Evolutionary conservation across 2,113 vertebrate genomes (phyloP).

Genomic region (Myotis lucifugus): DNA sequence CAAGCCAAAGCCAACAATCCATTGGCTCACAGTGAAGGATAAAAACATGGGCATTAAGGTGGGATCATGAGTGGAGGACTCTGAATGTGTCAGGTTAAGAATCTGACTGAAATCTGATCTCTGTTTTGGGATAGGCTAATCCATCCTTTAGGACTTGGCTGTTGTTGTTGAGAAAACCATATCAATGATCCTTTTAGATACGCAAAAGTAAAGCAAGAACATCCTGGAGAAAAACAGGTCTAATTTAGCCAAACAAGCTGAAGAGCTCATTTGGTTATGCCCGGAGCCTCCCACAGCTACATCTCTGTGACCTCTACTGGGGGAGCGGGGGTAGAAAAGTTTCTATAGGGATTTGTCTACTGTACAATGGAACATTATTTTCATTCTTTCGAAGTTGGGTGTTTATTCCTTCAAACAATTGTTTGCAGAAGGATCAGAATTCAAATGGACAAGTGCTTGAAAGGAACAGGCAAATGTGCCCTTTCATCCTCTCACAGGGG

Average conservation of each 20-base stretch:
- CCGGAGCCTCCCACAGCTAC: not conserved
- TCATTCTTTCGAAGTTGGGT: not conserved
- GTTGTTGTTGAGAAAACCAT: not conserved
- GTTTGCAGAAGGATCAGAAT: not conserved
- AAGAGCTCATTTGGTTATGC: not conserved
- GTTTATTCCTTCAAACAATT: not conserved
- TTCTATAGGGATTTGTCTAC: not conserved
- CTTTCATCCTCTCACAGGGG: not conserved
- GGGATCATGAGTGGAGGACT: not conserved
- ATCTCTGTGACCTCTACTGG: not conserved
- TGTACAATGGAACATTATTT: not conserved
- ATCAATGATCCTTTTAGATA: not conserved
- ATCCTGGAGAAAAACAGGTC: not conserved
- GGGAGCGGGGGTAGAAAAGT: not conserved
- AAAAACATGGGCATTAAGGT: not conserved
- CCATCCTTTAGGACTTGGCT: not conserved
- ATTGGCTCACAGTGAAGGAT: not conserved
- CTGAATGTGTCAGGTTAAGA: not conserved
- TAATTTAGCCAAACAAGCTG: not conserved
- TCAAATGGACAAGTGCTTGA: not conserved
- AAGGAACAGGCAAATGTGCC: not conserved
- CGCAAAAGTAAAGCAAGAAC: not conserved
- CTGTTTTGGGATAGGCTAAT: not conserved
- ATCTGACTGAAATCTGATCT: not conserved
- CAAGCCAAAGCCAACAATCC: not conserved